A percentile compares a stretch with the other conserved stretches of the same genome.
Evolutionary conservation across 2,888 invertebrate species (phyloP).

Genomic region (Oscheius sp.): DNA sequence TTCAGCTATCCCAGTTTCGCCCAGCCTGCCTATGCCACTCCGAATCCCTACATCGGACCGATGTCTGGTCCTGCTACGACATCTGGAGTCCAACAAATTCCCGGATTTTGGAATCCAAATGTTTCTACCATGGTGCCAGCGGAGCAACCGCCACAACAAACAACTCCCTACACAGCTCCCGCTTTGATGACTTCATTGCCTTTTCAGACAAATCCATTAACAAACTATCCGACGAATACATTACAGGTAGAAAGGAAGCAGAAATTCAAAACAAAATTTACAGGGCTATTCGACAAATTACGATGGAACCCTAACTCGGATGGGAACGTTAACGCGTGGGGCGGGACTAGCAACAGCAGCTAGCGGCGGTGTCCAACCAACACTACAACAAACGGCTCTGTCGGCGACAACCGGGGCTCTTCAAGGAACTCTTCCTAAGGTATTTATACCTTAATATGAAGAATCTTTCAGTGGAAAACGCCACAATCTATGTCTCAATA

Average conservation of each 20-base stretch:
- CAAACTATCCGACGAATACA: constrained; percentile 6
- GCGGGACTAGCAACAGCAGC: constrained; percentile 5
- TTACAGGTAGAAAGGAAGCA: not conserved
- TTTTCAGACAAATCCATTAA: constrained; percentile 39
- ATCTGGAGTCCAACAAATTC: not conserved
- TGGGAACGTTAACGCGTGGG: constrained; percentile 22
- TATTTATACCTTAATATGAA: not conserved
- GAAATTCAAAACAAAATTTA: not conserved
- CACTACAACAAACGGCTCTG: not conserved
- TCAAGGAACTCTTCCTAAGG: constrained; percentile 26
- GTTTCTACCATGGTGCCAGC: constrained; percentile 3
- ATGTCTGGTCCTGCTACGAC: constrained; percentile 8
- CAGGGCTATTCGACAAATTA: constrained; percentile 19
- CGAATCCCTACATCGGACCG: constrained; percentile 19
- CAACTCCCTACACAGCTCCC: constrained; percentile 39
- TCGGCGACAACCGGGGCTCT: not conserved
- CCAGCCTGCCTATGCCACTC: constrained; percentile 27
- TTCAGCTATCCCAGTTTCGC: constrained; percentile 50
- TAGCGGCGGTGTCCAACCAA: not conserved
- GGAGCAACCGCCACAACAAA: not conserved
- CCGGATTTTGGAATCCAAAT: constrained; percentile 10
- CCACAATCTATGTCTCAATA: constrained; percentile 58
- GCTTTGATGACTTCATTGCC: constrained; percentile 31
- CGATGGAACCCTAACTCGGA: constrained; percentile 17
- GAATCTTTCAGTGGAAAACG: constrained; percentile 51